Percentiles rank a stretch among this genome's conserved stretches.
Evolutionary conservation across 2,888 invertebrate species (phyloP).

Genomic region (Drosophila lacicola): DNA sequence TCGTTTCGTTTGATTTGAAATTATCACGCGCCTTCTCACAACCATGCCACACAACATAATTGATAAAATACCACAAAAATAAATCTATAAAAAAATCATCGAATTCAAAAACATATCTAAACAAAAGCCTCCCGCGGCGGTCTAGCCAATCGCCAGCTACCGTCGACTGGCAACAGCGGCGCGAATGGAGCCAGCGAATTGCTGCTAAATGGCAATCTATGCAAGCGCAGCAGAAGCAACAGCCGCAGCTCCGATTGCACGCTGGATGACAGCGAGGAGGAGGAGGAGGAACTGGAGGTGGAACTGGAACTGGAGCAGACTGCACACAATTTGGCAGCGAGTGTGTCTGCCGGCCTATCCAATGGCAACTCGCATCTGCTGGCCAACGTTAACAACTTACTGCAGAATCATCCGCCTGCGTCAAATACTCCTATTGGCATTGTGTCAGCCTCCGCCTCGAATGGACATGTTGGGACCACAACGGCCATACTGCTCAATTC

Average conservation of each 20-base stretch:
- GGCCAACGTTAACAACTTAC: conserved; percentile 84
- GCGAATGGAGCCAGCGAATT: conserved; percentile 42
- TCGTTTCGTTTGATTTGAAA: conserved; percentile 64
- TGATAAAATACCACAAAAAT: conserved; percentile 12
- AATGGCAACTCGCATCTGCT: conserved; percentile 85
- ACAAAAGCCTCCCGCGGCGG: conserved; percentile 90
- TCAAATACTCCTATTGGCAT: conserved; percentile 43
- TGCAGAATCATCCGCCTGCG: conserved; percentile 77
- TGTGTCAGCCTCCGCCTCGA: conserved; percentile 46
- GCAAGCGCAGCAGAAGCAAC: conserved; percentile 86
- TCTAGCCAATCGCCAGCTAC: conserved; percentile 90
- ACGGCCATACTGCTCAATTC: conserved; percentile 83
- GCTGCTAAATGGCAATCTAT: conserved; percentile 75
- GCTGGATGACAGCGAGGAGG: conserved; percentile 83
- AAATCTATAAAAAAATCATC: conserved; percentile 44
- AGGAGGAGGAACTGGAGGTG: too few relatives aligned
- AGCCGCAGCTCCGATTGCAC: conserved; percentile 84
- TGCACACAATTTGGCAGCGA: conserved; percentile 40
- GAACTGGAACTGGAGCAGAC: conserved; percentile 77
- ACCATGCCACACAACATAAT: conserved; percentile 25
- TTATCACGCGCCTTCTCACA: conserved; percentile 50
- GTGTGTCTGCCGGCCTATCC: conserved; percentile 83
- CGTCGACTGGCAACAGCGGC: conserved; percentile 82
- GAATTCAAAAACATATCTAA: conserved; percentile 55
- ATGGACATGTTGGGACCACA: conserved; percentile 79